Base-by-base conservation (phyloP, 2,888 invertebrate genomes). In the Synanthedon vespiformis region DNA sequence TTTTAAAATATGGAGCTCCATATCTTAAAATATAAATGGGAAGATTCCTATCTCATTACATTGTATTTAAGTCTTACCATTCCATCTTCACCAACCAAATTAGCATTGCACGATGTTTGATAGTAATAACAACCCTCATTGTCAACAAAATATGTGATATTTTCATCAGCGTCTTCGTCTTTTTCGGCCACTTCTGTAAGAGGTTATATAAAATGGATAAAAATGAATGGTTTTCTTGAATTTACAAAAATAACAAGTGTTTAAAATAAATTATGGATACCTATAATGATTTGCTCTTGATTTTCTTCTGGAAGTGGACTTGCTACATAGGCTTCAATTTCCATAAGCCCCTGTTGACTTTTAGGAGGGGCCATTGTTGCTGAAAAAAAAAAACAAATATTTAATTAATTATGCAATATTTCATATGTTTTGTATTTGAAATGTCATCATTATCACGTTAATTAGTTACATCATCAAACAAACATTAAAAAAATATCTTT, bases 111-210 rank as follows among this genome's bases (percentile, higher is more conserved):
- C 89, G 2, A 92, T 90, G 92, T 90, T 75, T 95, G 94, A 68
- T 93, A 94, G 68, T 95, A 95, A 72, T 95, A 95, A 60, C 93
- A 92, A 0, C 95, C 94, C 40, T 93, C 89, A 73, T 94, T 92
- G 68, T 95, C 95, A 22, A 95, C 92, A 72, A 93, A 95, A 68
- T 94, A 94, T 1, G 94, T 93, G 5, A 93, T 92, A 0, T 68
- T 72, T 5, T 64, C 41, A 2, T 75, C 72, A 2, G 56, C 44
- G 22, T 22, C 22, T 8, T 75, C 74, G 16, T 82, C 80, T 5
- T 80, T 79, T 2, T 52, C 54, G 1, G 48, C 49, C 2, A 13
- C 40, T 11, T 50, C 48, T 4, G 40, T 50, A 18, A 3, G 50
- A 48, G 14, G 6, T 13, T 40, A 53, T 58, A 49, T 41, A 49